A percentile compares a stretch with the other conserved stretches of the same genome.
Conservation (phyloP, 2,888 invertebrate species). For the Stenoptilia bipunctidactyla region DNA sequence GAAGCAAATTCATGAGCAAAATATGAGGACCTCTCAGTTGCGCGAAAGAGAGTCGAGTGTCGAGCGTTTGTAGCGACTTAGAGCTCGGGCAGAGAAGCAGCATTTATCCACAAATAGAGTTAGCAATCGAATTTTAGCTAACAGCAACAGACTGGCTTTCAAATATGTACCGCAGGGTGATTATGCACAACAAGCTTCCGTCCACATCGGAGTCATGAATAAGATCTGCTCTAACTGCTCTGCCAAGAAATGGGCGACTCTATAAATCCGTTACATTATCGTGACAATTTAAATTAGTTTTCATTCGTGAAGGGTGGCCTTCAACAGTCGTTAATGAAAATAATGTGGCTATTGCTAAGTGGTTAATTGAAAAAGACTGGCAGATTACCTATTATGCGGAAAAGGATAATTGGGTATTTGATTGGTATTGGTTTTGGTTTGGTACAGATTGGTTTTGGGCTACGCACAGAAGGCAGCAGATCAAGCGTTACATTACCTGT, state of each 20-base stretch:
- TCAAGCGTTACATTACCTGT: too few relatives aligned
- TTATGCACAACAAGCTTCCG: conserved; percentile 15
- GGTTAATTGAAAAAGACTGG: too few relatives aligned
- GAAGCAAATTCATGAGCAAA: conserved; percentile 7
- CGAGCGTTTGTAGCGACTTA: too few relatives aligned
- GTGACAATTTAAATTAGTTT: not conserved
- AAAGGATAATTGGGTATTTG: too few relatives aligned
- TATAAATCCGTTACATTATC: conserved; percentile 1
- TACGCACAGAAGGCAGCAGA: too few relatives aligned
- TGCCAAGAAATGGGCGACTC: conserved; percentile 13
- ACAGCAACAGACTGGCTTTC: conserved; percentile 15
- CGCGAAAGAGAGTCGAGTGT: too few relatives aligned
- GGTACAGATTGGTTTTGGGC: too few relatives aligned
- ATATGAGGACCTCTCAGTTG: conserved; percentile 5
- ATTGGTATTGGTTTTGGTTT: too few relatives aligned
- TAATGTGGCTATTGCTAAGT: too few relatives aligned
- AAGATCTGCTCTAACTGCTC: conserved; percentile 18
- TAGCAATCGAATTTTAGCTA: conserved; percentile 16
- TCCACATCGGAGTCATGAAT: conserved; percentile 19
- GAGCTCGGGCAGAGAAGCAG: conserved; percentile 14
- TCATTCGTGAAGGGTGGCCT: too few relatives aligned
- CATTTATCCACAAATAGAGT: conserved; percentile 12
- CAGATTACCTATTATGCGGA: too few relatives aligned
- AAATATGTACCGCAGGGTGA: conserved; percentile 17
- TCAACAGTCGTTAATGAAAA: too few relatives aligned